Percentiles rank a stretch among this genome's conserved stretches.
Evolutionary conservation across 1,140 invertebrate genomes (phyloP).

Genomic region (Pteromalus puparum): DNA sequence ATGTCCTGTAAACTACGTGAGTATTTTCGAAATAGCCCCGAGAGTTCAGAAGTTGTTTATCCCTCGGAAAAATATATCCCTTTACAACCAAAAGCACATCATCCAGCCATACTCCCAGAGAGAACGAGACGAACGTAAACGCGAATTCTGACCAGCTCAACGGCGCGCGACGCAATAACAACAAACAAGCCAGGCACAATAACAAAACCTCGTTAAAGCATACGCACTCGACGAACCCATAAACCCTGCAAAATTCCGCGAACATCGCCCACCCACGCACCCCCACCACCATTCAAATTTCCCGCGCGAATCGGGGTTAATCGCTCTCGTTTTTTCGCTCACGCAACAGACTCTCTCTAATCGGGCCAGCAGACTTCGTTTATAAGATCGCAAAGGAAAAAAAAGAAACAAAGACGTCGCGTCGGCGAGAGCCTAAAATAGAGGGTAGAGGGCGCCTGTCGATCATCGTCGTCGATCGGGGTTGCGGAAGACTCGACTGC

Average conservation of each 20-base stretch:
- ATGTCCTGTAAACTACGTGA: not conserved
- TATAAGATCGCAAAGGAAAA: not conserved
- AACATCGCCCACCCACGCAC: conserved; percentile 4
- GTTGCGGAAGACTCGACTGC: conserved; percentile 4
- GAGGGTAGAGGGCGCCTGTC: not conserved
- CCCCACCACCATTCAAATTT: not conserved
- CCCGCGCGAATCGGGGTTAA: conserved; percentile 33
- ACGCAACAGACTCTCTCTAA: not conserved
- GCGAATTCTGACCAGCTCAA: not conserved
- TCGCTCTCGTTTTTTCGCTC: not conserved
- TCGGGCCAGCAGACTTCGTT: not conserved
- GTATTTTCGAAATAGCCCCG: not conserved
- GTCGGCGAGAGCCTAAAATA: not conserved
- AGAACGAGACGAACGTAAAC: too few relatives aligned
- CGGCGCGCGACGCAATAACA: not conserved
- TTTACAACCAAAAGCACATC: not conserved
- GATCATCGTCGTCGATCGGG: not conserved
- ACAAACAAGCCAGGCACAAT: not conserved
- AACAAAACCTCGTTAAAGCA: conserved; percentile 17
- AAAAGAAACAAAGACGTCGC: not conserved
- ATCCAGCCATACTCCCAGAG: too few relatives aligned
- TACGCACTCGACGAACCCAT: not conserved
- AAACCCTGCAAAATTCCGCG: not conserved
- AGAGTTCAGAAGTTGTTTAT: not conserved
- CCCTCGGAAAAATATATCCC: not conserved